Conservation (phyloP, 2,888 invertebrate genomes). For the Drosophila kanekoi region DNA sequence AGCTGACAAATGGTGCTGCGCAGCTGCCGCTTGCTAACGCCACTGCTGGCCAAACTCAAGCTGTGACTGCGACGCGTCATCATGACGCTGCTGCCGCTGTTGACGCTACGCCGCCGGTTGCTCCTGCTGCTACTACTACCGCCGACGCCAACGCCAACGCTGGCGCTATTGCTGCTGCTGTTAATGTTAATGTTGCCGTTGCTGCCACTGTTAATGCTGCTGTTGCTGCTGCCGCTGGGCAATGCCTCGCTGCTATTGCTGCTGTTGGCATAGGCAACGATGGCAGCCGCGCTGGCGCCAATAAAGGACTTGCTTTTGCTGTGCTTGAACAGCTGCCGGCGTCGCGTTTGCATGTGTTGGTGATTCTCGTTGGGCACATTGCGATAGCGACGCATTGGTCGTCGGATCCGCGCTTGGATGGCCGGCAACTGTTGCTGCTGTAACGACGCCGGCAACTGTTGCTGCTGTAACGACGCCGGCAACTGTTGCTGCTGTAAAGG, state of each 20-base stretch:
- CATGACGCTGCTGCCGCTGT: slow-evolving; percentile 32
- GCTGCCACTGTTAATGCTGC: slow-evolving; percentile 1
- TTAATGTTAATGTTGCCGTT: slow-evolving; percentile 1
- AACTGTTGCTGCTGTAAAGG: background rate
- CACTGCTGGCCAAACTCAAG: slow-evolving; percentile 26
- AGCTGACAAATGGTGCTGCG: slow-evolving; percentile 76
- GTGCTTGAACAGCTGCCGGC: slow-evolving; percentile 59
- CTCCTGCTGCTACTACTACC: background rate
- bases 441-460: background rate
- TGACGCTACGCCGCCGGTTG: slow-evolving; percentile 15
- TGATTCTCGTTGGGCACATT: slow-evolving; percentile 83
- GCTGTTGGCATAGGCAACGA: slow-evolving; percentile 50
- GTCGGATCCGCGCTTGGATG: slow-evolving; percentile 21
- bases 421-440: slow-evolving; percentile 8
- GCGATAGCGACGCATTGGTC: slow-evolving; percentile 71
- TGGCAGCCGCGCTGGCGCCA: slow-evolving; percentile 41
- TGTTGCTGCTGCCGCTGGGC: slow-evolving; percentile 18
- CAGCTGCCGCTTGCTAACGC: slow-evolving; percentile 79
- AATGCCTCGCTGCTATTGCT: slow-evolving; percentile 3
- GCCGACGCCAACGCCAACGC: background rate
- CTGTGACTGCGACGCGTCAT: slow-evolving; percentile 59
- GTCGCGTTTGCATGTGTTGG: slow-evolving; percentile 70
- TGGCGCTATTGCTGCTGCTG: slow-evolving; percentile 1
- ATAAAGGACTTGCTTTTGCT: slow-evolving; percentile 57
- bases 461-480: slow-evolving; percentile 3